Evolutionary conservation across 2,113 vertebrate genomes (phyloP).

Genomic region (Haplochromis burtoni): DNA sequence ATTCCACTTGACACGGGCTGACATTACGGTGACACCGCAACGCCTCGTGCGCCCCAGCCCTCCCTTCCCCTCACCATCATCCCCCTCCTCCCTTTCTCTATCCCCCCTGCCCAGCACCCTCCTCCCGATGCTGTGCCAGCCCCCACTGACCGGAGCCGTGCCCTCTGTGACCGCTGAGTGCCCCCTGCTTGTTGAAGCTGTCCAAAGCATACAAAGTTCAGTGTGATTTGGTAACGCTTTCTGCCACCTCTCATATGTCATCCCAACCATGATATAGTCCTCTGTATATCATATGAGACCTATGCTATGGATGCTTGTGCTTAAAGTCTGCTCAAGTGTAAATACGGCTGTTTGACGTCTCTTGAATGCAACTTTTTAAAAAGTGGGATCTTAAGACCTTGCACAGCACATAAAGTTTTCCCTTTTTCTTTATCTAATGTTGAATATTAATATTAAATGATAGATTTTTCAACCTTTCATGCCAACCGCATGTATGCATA

Average conservation of each 20-base stretch:
- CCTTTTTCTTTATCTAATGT: background rate
- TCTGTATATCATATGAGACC: background rate
- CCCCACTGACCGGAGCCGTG: constrained; percentile 60
- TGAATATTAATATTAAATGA: background rate
- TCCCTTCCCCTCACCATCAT: background rate
- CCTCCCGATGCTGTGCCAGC: constrained; percentile 47
- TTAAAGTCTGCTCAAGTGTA: background rate
- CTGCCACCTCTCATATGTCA: constrained; percentile 66
- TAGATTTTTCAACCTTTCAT: fast-evolving
- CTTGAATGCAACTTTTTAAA: background rate
- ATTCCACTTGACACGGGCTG: constrained; percentile 71
- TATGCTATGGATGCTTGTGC: background rate
- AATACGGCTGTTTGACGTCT: background rate
- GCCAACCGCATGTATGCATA: background rate
- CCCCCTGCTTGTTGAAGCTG: constrained; percentile 70
- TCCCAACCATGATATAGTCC: constrained; percentile 19
- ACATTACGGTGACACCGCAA: constrained; percentile 66
- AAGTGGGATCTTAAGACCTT: background rate
- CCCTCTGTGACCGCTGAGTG: constrained; percentile 71
- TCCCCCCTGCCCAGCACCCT: constrained; percentile 14
- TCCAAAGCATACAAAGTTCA: constrained; percentile 68
- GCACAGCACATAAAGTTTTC: fast-evolving
- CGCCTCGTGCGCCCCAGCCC: constrained; percentile 13
- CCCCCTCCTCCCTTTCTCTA: background rate
- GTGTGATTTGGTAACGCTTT: constrained; percentile 62